Base-by-base conservation (phyloP, 2,797 vertebrate genomes). In the Betta splendens region DNA sequence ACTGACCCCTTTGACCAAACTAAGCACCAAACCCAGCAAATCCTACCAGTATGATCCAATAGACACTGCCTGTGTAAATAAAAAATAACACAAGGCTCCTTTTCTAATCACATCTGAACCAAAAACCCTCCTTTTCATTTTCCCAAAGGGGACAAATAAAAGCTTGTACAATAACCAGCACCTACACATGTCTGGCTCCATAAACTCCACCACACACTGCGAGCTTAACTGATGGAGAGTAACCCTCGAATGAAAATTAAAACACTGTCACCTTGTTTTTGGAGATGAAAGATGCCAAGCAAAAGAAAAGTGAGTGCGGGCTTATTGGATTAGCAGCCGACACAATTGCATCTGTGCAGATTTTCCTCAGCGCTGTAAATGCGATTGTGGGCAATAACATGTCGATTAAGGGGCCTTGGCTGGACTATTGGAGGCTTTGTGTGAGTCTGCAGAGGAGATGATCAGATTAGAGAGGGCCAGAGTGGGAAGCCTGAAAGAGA, bases 261-360 rank as follows among this genome's bases (percentile, higher is more conserved):
- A 87, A 91, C 85, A 84, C 94, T 91, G 77, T 66, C 90, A 91
- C 91, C 91, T 93, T 91, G 94, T 96, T 98, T 85, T 67, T 71
- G 85, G 49, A 87, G 69, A 87, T 92, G 94, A 93, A 92, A 87
- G 87, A 90, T 83, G 89, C 90, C 90, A 90, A 91, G 94, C 90
- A 90, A 94, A 92, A 92, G 77, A 87, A 83, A 84, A 72, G 83
- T 67, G 85, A 81, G 84, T 81, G 86, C 87, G 85, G 87, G 85
- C 22, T 93, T 93, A 99, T 98, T 93, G 91, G 92, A 93, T 99
- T 97, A 96, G 73, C 76, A 23, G 65, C 84, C 66, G 72, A 88
- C 85, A 90, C 93, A 98, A 98, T 99, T 89, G 87, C 90, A 98
- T 98, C 95, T 94, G 90, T 66, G 92, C 94, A 95, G 95, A 97